Evolutionary conservation across 2,888 invertebrate species (phyloP).

Genomic region (Morpho deidamia): DNA sequence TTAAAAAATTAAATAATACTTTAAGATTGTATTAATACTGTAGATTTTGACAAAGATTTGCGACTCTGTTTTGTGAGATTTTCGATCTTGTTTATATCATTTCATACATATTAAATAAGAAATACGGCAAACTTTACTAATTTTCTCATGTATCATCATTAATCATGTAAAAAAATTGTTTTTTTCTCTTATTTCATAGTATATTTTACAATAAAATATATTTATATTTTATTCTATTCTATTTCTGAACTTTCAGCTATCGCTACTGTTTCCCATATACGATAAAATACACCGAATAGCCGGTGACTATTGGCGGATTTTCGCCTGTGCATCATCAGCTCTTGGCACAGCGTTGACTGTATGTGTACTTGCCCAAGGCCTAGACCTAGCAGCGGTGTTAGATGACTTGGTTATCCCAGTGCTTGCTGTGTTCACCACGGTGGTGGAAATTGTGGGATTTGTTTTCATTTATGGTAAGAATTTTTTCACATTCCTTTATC

Average conservation of each 20-base stretch:
- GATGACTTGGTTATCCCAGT: constrained; percentile 61
- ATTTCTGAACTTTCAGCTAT: constrained; percentile 45
- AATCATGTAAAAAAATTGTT: too few relatives aligned
- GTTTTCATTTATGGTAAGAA: constrained; percentile 65
- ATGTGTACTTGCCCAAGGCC: constrained; percentile 51
- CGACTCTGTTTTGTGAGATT: too few relatives aligned
- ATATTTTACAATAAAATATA: background rate
- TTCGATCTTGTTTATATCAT: too few relatives aligned
- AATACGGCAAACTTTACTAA: too few relatives aligned
- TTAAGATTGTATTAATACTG: too few relatives aligned
- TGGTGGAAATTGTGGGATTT: constrained; percentile 61
- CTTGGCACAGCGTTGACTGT: constrained; percentile 62
- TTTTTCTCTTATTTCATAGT: too few relatives aligned
- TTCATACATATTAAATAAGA: too few relatives aligned
- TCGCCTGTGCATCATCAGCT: constrained; percentile 59
- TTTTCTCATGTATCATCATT: too few relatives aligned
- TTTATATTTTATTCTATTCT: background rate
- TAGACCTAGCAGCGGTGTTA: constrained; percentile 49
- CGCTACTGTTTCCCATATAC: constrained; percentile 62
- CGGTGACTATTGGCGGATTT: constrained; percentile 62
- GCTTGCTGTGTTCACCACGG: constrained; percentile 52
- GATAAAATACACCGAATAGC: constrained; percentile 59
- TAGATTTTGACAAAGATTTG: too few relatives aligned
- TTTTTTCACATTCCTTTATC: background rate
- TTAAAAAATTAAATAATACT: too few relatives aligned